Base-by-base conservation (phyloP, 2,797 vertebrate genomes). In the Nothura maculosa region DNA sequence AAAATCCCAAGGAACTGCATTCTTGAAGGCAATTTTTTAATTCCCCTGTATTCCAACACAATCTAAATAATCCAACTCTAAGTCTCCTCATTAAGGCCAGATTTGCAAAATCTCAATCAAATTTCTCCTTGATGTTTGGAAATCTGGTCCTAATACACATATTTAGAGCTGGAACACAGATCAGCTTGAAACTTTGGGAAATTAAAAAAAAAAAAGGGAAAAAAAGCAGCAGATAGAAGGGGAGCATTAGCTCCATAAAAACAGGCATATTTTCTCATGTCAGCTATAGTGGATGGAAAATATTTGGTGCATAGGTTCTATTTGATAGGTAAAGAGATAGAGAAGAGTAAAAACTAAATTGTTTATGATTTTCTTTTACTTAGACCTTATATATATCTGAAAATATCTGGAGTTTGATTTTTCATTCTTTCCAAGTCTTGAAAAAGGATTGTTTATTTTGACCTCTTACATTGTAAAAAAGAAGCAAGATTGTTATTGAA, bases 31-130 rank as follows among this genome's bases (percentile, higher is more conserved):
- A 75, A 70, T 7, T 9, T 87, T 87, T 93, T 77, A 87, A 92
- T 90, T 82, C 24, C 25, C 7, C 64, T 10, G 17, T 38, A 24
- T 92, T 87, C 36, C 42, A 52, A 84, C 92, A 40, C 28, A 57
- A 70, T 88, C 32, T 68, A 42, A 91, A 70, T 93, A 96, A 95
- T 86, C 76, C 68, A 93, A 11, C 19, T 81, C 14, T 79, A 86
- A 81, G 8, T 79, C 52, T 77, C 32, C 45, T 66, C 18, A 88
- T 72, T 79, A 92, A 90, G 54, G 19, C 4, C 60, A 92, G 60
- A 90, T 85, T 77, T 81, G 70, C 30, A 87, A 80, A 89, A 73
- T 50, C 60, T 70, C 43, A 60, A 32, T 94, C 79, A 93, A 66
- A 80, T 20, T 72, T 85, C 38, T 91, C 25, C 70, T 4, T 72